Evolutionary conservation across 2,797 vertebrate genomes (phyloP).

Genomic region (Columba guinea): DNA sequence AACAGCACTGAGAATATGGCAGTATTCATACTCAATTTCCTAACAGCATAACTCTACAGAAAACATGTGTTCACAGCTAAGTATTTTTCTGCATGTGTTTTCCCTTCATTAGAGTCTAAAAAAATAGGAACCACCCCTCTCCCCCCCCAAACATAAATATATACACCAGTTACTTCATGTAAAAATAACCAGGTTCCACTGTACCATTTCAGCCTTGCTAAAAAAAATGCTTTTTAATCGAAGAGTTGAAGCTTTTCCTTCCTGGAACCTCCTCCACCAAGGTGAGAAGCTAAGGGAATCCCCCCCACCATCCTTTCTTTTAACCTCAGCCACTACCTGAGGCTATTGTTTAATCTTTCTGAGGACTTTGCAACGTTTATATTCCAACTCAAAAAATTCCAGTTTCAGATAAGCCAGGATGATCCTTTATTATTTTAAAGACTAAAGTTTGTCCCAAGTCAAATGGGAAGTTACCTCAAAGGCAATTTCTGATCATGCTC

Average conservation of each 20-base stretch:
- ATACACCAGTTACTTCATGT: neutral
- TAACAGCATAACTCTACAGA: neutral
- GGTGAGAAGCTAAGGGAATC: neutral
- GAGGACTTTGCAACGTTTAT: neutral
- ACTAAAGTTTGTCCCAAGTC: neutral
- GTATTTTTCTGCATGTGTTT: neutral
- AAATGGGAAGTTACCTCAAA: neutral
- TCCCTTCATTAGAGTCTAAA: neutral
- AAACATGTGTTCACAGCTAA: neutral
- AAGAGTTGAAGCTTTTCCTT: neutral
- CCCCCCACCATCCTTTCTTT: neutral
- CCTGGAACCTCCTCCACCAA: neutral
- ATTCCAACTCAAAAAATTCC: neutral
- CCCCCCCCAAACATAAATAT: neutral
- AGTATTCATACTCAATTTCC: neutral
- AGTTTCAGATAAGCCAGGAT: neutral
- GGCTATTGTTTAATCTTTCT: neutral
- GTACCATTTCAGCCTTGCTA: neutral
- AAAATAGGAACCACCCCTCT: neutral
- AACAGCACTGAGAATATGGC: neutral
- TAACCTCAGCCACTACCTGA: neutral
- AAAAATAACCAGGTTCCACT: neutral
- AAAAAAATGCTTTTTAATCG: neutral
- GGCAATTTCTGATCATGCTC: neutral
- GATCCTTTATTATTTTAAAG: neutral